Conservation (phyloP, 1,140 invertebrate genomes). For the Drosophila persimilis region DNA sequence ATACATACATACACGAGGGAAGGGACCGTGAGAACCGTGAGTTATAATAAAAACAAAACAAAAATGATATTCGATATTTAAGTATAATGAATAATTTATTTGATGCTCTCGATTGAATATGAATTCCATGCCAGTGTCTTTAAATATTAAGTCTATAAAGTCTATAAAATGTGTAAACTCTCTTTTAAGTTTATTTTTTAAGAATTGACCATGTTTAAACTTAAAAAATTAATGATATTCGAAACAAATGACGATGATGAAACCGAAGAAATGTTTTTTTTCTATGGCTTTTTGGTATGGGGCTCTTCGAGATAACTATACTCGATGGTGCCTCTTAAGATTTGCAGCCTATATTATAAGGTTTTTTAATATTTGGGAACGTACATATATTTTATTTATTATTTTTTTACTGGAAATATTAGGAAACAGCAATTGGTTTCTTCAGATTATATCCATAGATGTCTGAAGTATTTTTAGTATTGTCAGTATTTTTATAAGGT, state of each 20-base stretch:
- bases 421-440: too few species aligned
- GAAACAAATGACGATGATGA: slow-evolving; percentile 11
- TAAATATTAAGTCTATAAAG: slow-evolving; percentile 40
- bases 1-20: slow-evolving; percentile 25
- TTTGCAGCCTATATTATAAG: too few species aligned
- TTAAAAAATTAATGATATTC: slow-evolving; percentile 8
- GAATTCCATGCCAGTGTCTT: slow-evolving; percentile 71
- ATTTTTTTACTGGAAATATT: too few species aligned
- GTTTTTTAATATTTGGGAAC: too few species aligned
- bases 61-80: slow-evolving; percentile 15
- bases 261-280: not conserved
- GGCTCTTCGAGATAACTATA: too few species aligned
- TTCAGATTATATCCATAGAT: too few species aligned
- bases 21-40: slow-evolving; percentile 2
- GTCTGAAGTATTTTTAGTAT: too few species aligned
- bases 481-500: too few species aligned
- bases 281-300: not conserved
- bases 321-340: too few species aligned
- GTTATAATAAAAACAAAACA: slow-evolving; percentile 10
- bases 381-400: too few species aligned
- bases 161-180: slow-evolving; percentile 38
- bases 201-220: slow-evolving; percentile 55
- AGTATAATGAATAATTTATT: slow-evolving; percentile 43
- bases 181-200: slow-evolving; percentile 38
- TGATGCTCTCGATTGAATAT: slow-evolving; percentile 29